Conservation (phyloP, 2,888 invertebrate genomes). For the Glyphotaelius pellucidus region DNA sequence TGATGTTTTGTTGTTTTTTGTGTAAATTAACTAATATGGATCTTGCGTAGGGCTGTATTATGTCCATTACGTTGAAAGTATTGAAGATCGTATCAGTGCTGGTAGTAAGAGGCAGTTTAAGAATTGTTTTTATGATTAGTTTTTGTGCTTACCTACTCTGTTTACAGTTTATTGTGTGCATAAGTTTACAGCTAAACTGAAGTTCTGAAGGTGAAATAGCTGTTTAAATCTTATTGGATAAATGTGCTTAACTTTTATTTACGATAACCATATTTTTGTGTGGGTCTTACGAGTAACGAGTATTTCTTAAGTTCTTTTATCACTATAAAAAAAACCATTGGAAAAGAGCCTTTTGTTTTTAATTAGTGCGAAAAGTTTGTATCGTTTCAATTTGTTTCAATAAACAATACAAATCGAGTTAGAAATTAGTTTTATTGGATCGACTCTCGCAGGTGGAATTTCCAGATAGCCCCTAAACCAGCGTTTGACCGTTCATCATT, state of each 20-base stretch:
- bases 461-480: neutral
- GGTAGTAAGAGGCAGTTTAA: too few species aligned
- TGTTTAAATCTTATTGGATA: neutral
- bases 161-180: too few species aligned
- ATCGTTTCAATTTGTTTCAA: neutral
- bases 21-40: too few species aligned
- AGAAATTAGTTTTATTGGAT: neutral
- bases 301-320: too few species aligned
- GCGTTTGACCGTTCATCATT: slow-evolving; percentile 20
- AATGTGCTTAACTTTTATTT: neutral
- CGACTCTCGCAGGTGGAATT: neutral
- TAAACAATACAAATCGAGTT: slow-evolving; percentile 2
- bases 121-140: too few species aligned
- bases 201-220: neutral
- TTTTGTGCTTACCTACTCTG: too few species aligned
- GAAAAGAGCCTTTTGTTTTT: neutral
- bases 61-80: too few species aligned
- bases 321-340: too few species aligned
- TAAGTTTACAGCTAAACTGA: neutral
- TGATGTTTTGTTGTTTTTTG: too few species aligned
- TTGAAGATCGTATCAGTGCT: too few species aligned
- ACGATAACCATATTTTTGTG: neutral
- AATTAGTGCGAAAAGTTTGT: neutral
- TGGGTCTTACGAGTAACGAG: neutral
- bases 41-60: too few species aligned